Conservation (phyloP, 2,797 vertebrate species). For the Sus cebifrons region DNA sequence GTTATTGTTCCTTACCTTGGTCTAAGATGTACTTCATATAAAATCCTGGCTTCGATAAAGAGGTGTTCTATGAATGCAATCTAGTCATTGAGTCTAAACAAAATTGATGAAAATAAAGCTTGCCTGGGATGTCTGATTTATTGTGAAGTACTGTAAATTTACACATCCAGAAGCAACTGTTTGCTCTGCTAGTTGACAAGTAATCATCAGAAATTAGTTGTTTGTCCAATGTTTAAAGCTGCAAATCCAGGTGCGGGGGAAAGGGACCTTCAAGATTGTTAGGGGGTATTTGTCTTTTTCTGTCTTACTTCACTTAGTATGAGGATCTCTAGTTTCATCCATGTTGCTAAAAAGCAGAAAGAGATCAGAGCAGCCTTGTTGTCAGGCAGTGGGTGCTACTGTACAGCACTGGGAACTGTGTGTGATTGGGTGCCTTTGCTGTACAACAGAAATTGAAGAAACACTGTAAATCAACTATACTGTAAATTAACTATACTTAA, state of each 20-base stretch:
- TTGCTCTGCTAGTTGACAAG: neutral
- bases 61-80: neutral
- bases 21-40: neutral
- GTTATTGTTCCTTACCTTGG: neutral
- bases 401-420: too few relatives aligned
- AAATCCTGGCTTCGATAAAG: neutral
- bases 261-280: neutral
- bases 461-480: too few relatives aligned
- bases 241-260: neutral
- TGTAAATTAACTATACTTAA: too few relatives aligned
- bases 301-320: too few relatives aligned
- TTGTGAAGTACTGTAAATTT: neutral
- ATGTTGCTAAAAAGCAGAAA: too few relatives aligned
- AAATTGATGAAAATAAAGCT: neutral
- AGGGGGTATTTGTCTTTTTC: too few relatives aligned
- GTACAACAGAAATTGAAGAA: too few relatives aligned
- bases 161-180: neutral
- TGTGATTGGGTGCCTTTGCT: too few relatives aligned
- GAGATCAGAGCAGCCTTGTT: too few relatives aligned
- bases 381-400: too few relatives aligned
- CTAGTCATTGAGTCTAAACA: neutral
- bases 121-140: neutral
- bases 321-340: too few relatives aligned
- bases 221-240: constrained; percentile 34
- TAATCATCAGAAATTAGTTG: neutral